Percentiles rank a stretch among this genome's conserved stretches.
phyloP scores from a whole-genome alignment of 2,113 vertebrate genomes.

The Forbesichthys agassizii region DNA sequence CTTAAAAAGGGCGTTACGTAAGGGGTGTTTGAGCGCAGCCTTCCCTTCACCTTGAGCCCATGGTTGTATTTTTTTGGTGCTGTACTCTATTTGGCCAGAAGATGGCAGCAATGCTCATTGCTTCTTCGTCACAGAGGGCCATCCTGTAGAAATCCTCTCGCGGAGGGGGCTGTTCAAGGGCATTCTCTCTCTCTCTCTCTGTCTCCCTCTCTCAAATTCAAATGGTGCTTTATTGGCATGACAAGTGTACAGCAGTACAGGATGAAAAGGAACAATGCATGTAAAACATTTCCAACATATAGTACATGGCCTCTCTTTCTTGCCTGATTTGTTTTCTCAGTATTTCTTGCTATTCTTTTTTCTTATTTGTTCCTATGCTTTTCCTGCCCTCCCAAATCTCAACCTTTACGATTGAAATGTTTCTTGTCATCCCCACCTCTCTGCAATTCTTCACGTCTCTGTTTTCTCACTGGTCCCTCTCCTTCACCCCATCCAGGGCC shows the following conservation, averaged over 20 bases:
- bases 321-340: too few relatives aligned
- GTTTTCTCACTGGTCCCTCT: not conserved
- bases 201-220: not conserved
- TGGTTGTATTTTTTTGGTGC: slow-evolving; percentile 35
- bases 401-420: too few relatives aligned
- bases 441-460: too few relatives aligned
- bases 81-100: slow-evolving; percentile 57
- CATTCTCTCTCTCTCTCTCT: slow-evolving; percentile 23
- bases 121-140: slow-evolving; percentile 37
- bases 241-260: too few relatives aligned
- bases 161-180: slow-evolving; percentile 54
- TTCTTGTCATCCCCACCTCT: too few relatives aligned
- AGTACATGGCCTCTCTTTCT: not conserved
- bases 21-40: slow-evolving; percentile 64
- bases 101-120: slow-evolving; percentile 54
- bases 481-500: not conserved
- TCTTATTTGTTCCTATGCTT: too few relatives aligned
- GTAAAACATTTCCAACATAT: too few relatives aligned
- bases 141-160: slow-evolving; percentile 48
- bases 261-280: too few relatives aligned
- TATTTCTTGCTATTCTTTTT: too few relatives aligned
- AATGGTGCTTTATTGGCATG: too few relatives aligned
- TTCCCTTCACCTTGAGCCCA: slow-evolving; percentile 70
- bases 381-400: too few relatives aligned
- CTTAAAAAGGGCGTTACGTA: slow-evolving; percentile 64